Conservation (phyloP, 2,797 vertebrate species). For the Phoxinus dragarum region DNA sequence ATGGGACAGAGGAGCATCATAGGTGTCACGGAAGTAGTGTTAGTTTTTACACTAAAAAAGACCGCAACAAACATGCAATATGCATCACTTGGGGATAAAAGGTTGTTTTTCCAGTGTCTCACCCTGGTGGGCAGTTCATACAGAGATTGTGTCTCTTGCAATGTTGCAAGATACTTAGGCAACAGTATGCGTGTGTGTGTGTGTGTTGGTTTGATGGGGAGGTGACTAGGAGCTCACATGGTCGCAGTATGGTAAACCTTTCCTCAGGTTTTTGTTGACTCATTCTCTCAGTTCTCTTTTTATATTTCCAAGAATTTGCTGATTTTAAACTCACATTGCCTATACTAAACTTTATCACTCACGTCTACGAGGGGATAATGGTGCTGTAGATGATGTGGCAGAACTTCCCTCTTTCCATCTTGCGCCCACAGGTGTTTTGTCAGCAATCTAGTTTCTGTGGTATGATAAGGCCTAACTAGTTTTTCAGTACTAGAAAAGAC, state of each 20-base stretch:
- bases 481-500: not conserved
- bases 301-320: slow-evolving; percentile 59
- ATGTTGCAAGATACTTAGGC: slow-evolving; percentile 60
- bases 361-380: slow-evolving; percentile 1
- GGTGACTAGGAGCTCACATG: slow-evolving; percentile 58
- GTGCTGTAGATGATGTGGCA: slow-evolving; percentile 28
- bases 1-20: slow-evolving; percentile 6
- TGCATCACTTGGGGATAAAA: not conserved
- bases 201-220: slow-evolving; percentile 45
- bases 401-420: slow-evolving; percentile 22
- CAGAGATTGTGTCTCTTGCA: slow-evolving; percentile 44
- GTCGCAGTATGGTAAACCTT: slow-evolving; percentile 62
- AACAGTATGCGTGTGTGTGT: slow-evolving; percentile 51
- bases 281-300: slow-evolving; percentile 65
- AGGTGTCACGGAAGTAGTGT: not conserved
- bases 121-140: slow-evolving; percentile 36
- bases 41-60: not conserved
- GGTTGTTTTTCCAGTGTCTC: slow-evolving; percentile 1
- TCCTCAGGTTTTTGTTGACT: slow-evolving; percentile 65
- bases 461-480: slow-evolving; percentile 9
- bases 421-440: slow-evolving; percentile 20
- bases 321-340: slow-evolving; percentile 53
- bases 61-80: not conserved
- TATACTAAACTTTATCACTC: slow-evolving; percentile 25
- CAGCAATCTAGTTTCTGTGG: not conserved